Evolutionary conservation across 1,140 invertebrate species (phyloP).

Genomic region (Zeugodacus cucurbitae): DNA sequence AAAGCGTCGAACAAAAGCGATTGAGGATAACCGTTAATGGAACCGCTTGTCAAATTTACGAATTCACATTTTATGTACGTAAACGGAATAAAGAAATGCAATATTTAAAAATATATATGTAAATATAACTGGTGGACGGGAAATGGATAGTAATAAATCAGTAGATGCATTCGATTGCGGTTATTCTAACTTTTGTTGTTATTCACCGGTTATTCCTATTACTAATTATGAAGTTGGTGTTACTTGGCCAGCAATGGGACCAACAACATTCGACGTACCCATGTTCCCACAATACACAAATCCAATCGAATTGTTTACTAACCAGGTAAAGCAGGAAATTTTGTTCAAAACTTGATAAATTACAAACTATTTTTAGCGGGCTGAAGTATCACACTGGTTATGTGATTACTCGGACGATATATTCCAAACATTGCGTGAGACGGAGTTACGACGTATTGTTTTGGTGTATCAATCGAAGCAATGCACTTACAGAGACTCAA

Average conservation of each 20-base stretch:
- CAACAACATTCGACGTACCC: not conserved
- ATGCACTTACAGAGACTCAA: not conserved
- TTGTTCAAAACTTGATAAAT: not conserved
- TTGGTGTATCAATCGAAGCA: slow-evolving; percentile 36
- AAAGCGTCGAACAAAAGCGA: not conserved
- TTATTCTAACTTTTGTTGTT: not conserved
- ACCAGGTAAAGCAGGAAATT: not conserved
- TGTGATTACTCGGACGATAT: slow-evolving; percentile 46
- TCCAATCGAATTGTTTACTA: too few species aligned
- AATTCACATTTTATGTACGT: not conserved
- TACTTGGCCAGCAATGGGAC: not conserved
- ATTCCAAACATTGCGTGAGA: slow-evolving; percentile 40
- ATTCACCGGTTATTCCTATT: not conserved
- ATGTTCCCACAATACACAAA: not conserved
- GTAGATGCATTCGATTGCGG: not conserved
- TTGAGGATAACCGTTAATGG: slow-evolving; percentile 3
- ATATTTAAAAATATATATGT: not conserved
- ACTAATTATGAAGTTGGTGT: not conserved
- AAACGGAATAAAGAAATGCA: not conserved
- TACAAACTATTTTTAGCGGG: not conserved
- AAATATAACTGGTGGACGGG: not conserved
- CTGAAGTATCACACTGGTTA: slow-evolving; percentile 41
- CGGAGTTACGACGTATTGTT: slow-evolving; percentile 34
- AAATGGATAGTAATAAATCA: not conserved
- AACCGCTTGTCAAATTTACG: slow-evolving; percentile 13